A percentile compares a stretch with the other conserved stretches of the same genome.
Evolutionary conservation across 2,113 vertebrate genomes (phyloP).

Genomic region (Arvicanthis niloticus): DNA sequence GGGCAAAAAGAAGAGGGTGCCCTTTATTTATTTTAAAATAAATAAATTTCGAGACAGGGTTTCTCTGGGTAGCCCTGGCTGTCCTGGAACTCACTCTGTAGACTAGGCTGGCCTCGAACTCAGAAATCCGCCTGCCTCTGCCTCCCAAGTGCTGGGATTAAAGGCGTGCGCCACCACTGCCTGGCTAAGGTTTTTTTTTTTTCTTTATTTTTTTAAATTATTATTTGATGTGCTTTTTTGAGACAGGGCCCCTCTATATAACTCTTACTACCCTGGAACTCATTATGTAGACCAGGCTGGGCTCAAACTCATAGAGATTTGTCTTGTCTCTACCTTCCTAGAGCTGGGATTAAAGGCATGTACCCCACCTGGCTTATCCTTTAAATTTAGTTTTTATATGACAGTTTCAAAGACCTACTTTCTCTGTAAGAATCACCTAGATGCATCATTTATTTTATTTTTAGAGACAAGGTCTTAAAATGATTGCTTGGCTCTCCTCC

Average conservation of each 20-base stretch:
- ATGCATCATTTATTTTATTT: neutral
- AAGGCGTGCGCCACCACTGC: too few species aligned
- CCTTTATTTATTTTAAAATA: too few species aligned
- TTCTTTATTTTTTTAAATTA: neutral
- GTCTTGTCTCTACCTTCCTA: neutral
- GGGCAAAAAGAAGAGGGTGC: neutral
- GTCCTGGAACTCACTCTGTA: too few species aligned
- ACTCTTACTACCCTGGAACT: neutral
- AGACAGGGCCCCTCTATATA: neutral
- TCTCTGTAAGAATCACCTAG: neutral
- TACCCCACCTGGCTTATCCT: neutral
- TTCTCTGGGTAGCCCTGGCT: too few species aligned
- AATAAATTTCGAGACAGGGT: too few species aligned
- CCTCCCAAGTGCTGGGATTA: too few species aligned
- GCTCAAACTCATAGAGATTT: neutral
- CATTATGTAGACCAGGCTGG: neutral
- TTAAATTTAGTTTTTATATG: constrained; percentile 14
- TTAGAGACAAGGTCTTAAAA: neutral
- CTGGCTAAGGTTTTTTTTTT: too few species aligned
- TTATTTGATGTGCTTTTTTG: neutral
- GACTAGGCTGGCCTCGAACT: too few species aligned
- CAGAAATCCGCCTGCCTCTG: too few species aligned
- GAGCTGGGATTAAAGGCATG: neutral
- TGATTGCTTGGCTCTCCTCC: neutral
- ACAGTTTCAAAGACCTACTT: constrained; percentile 7